Conservation (phyloP, 2,888 invertebrate species). For the Oxyteleia sp. region DNA sequence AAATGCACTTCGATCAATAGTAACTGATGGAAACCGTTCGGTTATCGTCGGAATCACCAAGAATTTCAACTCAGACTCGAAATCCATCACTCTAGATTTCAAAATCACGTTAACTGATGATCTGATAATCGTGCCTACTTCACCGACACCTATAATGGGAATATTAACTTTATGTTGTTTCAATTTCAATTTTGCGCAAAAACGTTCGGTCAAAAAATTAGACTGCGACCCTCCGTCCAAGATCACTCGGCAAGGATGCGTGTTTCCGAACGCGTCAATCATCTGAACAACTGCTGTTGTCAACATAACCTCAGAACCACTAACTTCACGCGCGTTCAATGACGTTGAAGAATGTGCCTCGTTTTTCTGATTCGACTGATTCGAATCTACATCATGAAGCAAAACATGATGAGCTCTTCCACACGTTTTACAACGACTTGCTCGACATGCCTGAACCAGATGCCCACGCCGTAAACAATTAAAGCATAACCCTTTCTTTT, state of each 20-base stretch:
- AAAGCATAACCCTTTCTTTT: conserved; percentile 25
- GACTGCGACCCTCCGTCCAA: conserved; percentile 44
- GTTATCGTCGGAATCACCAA: conserved; percentile 19
- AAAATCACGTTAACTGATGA: not conserved
- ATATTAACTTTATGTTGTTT: not conserved
- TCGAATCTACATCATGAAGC: conserved; percentile 15
- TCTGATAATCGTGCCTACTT: not conserved
- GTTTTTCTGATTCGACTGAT: not conserved
- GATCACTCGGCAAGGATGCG: conserved; percentile 33
- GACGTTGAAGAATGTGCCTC: conserved; percentile 7
- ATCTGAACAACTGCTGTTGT: conserved; percentile 34
- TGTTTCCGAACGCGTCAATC: not conserved
- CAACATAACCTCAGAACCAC: conserved; percentile 39
- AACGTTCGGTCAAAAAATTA: conserved; percentile 38
- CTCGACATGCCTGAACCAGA: conserved; percentile 8
- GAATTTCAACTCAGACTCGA: not conserved
- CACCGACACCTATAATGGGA: conserved; percentile 28
- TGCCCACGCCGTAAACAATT: conserved; percentile 38
- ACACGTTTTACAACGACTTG: conserved; percentile 3
- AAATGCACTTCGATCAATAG: too few species aligned
- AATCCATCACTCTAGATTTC: conserved; percentile 13
- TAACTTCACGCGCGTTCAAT: conserved; percentile 14
- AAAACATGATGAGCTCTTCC: conserved; percentile 25
- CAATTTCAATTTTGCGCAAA: conserved; percentile 34
- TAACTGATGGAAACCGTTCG: not conserved